Percentiles rank a stretch among this genome's conserved stretches.
phyloP scores from a whole-genome alignment of 2,888 invertebrate genomes.

The Lithophane ornitopus region DNA sequence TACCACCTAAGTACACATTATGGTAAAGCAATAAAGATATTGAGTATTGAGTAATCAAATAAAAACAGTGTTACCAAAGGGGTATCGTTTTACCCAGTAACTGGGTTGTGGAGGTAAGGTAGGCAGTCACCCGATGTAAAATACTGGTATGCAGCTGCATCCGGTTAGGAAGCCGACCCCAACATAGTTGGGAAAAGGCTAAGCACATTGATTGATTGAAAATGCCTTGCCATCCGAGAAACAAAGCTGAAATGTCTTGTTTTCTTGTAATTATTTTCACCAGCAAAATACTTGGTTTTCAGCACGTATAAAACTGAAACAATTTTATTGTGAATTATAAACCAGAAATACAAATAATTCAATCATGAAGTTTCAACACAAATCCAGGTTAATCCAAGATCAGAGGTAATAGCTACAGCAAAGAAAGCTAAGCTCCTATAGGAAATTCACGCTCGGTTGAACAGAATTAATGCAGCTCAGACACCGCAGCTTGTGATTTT shows the following conservation, averaged over 20 bases:
- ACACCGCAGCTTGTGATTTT: constrained; percentile 14
- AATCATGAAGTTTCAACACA: neutral
- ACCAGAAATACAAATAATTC: neutral
- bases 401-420: constrained; percentile 3
- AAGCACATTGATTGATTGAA: neutral
- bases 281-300: neutral
- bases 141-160: too few species aligned
- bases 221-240: neutral
- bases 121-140: too few species aligned
- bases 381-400: constrained; percentile 4
- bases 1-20: too few species aligned
- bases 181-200: too few species aligned
- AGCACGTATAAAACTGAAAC: neutral
- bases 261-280: neutral
- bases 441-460: constrained; percentile 24
- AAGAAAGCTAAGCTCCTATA: constrained; percentile 5
- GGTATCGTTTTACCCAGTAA: too few species aligned
- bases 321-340: neutral
- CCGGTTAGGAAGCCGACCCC: too few species aligned
- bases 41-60: too few species aligned
- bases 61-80: too few species aligned
- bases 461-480: constrained; percentile 17
- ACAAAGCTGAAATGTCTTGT: too few species aligned
- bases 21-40: too few species aligned
- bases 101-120: too few species aligned